Base-by-base conservation (phyloP, 1,140 invertebrate species). In the Nilaparvata lugens region DNA sequence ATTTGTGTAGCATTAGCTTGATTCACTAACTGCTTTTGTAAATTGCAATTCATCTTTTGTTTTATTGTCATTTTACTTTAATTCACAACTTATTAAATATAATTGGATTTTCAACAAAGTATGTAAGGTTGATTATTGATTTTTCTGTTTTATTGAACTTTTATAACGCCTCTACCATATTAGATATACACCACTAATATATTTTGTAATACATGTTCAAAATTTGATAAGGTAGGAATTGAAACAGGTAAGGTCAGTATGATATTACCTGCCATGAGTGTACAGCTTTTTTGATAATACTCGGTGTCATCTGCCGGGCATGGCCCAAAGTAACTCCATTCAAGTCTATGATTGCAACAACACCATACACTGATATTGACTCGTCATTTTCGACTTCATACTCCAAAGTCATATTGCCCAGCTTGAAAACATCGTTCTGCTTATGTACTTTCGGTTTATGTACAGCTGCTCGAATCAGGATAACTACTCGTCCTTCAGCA, bases 281-380 rank as follows among this genome's bases (percentile, higher is more conserved):
- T 0, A 85, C 82, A 6, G 82, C 69, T 60, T 73, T 80, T 73
- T 74, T 76, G 19, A 87, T 76, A 0, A 82, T 66, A 16, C 67
- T 68, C 0, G 83, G 81, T 16, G 79, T 77, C 43, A 86, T 66
- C 65, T 83, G 81, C 14, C 79, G 60, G 3, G 78, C 82, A 65
- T 87, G 85, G 7, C 74, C 76, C 18, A 85, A 66, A 1, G 78
- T 73, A 0, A 81, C 74, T 0, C 77, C 77, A 6, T 71, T 69
- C 72, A 85, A 74, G 65, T 87, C 85, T 63, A 86, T 73, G 18
- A 86, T 76, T 0, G 77, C 77, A 4, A 75, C 73, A 2, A 84
- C 73, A 4, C 84, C 85, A 40, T 78, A 75, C 0, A 83, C 71
- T n/a, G 81, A 79, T 2, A 75, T 70, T 0, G 70, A 68, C 24